A percentile compares a stretch with the other conserved stretches of the same genome.
Evolutionary conservation across 2,113 vertebrate species (phyloP).

Genomic region (Pelusios castaneus): DNA sequence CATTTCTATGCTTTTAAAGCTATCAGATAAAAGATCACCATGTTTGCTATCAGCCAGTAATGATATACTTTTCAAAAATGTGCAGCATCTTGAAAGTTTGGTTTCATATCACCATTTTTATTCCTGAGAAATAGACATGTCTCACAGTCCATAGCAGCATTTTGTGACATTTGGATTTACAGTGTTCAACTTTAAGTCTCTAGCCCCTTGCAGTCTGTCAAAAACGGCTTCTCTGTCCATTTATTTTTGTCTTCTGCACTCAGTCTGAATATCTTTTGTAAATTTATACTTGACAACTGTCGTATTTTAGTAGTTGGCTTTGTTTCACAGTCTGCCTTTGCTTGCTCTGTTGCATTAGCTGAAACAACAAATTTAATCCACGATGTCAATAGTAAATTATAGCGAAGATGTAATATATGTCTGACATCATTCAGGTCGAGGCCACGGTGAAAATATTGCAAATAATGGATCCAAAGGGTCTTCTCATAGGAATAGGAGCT

Average conservation of each 20-base stretch:
- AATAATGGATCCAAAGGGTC: conserved; percentile 72
- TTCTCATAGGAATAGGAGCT: conserved; percentile 47
- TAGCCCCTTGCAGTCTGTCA: conserved; percentile 83
- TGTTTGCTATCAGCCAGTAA: conserved; percentile 62
- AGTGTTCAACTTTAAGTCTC: conserved; percentile 85
- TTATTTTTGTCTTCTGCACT: conserved; percentile 85
- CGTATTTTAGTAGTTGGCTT: conserved; percentile 84
- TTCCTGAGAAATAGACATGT: conserved; percentile 83
- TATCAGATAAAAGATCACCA: conserved; percentile 43
- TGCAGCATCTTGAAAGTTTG: conserved; percentile 74
- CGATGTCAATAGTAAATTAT: conserved; percentile 86
- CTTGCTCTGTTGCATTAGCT: conserved; percentile 84
- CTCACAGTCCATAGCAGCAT: conserved; percentile 76
- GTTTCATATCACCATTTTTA: conserved; percentile 81
- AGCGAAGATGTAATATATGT: conserved; percentile 78
- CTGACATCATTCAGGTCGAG: conserved; percentile 81
- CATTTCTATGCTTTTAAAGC: conserved; percentile 54
- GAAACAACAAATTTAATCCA: conserved; percentile 87
- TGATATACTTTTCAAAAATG: conserved; percentile 75
- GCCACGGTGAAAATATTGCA: conserved; percentile 70
- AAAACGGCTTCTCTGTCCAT: conserved; percentile 83
- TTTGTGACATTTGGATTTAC: conserved; percentile 86
- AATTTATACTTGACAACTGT: conserved; percentile 87
- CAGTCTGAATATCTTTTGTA: conserved; percentile 87
- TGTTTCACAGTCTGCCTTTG: conserved; percentile 81